A percentile compares a stretch with the other conserved stretches of the same genome.
These are phyloP conservation scores for Geotrupes spiniger DNA, from an alignment of 2,888 invertebrate species.

Conservation along the genomic window DNA sequence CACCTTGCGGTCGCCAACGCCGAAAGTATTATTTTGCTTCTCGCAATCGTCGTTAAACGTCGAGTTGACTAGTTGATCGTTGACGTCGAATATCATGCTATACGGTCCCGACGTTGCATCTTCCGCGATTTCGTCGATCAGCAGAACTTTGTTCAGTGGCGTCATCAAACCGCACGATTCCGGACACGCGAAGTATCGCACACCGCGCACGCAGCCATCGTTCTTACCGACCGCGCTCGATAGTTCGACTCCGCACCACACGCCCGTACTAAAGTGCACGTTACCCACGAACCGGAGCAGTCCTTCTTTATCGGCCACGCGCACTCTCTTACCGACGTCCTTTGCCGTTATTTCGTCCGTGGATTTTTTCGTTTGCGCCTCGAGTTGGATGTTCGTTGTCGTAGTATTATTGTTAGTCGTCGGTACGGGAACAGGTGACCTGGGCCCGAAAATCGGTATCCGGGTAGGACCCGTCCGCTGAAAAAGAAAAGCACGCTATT, in stretches of 20 bases:
- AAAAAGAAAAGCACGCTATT: constrained; percentile 29
- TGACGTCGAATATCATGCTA: constrained; percentile 58
- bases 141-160: constrained; percentile 56
- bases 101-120: constrained; percentile 58
- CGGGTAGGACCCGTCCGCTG: constrained; percentile 41
- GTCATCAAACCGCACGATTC: constrained; percentile 62
- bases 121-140: constrained; percentile 41
- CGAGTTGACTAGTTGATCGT: constrained; percentile 29
- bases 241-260: constrained; percentile 66
- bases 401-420: neutral
- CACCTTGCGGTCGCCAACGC: constrained; percentile 42
- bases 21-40: neutral
- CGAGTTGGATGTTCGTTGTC: constrained; percentile 15
- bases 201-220: constrained; percentile 61
- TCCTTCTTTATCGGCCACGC: constrained; percentile 49
- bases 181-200: constrained; percentile 61
- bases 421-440: constrained; percentile 32
- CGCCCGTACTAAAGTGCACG: constrained; percentile 54
- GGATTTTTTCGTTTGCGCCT: constrained; percentile 11
- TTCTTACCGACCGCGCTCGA: constrained; percentile 58
- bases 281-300: constrained; percentile 58
- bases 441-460: constrained; percentile 44
- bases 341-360: constrained; percentile 21
- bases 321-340: constrained; percentile 42
- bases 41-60: neutral